Evolutionary conservation across 2,888 invertebrate species (phyloP).

Genomic region (Brachyptera risi): DNA sequence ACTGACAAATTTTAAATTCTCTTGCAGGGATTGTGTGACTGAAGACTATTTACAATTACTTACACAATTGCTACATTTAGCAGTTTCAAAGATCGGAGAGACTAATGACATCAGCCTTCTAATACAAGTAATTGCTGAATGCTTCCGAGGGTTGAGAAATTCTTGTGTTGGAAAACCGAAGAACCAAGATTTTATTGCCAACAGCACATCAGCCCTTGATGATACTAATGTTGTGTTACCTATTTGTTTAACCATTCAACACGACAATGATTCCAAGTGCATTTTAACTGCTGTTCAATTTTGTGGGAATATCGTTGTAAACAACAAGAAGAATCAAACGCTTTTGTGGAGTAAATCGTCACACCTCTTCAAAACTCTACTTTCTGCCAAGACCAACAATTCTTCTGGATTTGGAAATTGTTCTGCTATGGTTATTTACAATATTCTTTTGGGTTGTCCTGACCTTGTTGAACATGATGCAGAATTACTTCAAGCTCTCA

Average conservation of each 20-base stretch:
- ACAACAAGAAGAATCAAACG: slow-evolving; percentile 52
- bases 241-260: slow-evolving; percentile 49
- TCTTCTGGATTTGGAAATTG: slow-evolving; percentile 39
- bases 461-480: slow-evolving; percentile 43
- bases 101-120: no score
- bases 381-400: no score
- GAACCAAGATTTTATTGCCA: slow-evolving; percentile 53
- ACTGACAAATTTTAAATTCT: neutral
- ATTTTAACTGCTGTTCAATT: slow-evolving; percentile 55
- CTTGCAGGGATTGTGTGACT: slow-evolving; percentile 50
- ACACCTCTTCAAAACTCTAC: slow-evolving; percentile 41
- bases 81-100: no score
- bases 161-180: slow-evolving; percentile 52
- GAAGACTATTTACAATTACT: slow-evolving; percentile 51
- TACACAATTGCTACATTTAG: slow-evolving; percentile 51
- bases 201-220: slow-evolving; percentile 50
- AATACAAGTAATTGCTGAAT: slow-evolving; percentile 47
- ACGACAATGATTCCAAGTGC: slow-evolving; percentile 49
- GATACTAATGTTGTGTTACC: slow-evolving; percentile 51
- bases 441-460: slow-evolving; percentile 52
- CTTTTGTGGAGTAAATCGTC: slow-evolving; percentile 53
- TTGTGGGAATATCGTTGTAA: slow-evolving; percentile 54
- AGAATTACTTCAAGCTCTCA: slow-evolving; percentile 31
- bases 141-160: slow-evolving; percentile 52
- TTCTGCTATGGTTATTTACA: slow-evolving; percentile 60